These are phyloP conservation scores for Pampus argenteus DNA, from an alignment of 2,797 vertebrate genomes.

Conservation along the genomic window DNA sequence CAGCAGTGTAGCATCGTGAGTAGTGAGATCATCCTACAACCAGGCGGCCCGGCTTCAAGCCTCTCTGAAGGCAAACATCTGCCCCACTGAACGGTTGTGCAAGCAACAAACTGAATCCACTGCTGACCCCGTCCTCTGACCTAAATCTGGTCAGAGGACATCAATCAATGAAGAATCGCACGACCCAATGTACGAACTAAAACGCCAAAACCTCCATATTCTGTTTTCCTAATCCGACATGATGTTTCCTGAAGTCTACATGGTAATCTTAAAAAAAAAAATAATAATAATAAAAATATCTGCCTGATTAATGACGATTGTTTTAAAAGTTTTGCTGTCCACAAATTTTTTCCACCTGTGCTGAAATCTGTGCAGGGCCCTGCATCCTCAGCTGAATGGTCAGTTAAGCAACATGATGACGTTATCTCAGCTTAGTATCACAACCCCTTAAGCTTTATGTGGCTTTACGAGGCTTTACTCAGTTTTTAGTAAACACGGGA, in stretches of 20 bases:
- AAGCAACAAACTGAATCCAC: conserved; percentile 50
- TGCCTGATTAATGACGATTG: neutral
- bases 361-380: conserved; percentile 48
- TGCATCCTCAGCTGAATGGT: conserved; percentile 66
- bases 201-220: neutral
- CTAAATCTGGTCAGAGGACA: conserved; percentile 65
- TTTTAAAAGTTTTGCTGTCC: conserved; percentile 4
- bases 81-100: conserved; percentile 62
- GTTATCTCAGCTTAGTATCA: conserved; percentile 76
- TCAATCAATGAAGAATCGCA: conserved; percentile 30
- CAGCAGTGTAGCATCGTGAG: conserved; percentile 49
- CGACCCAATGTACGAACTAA: conserved; percentile 2
- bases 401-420: conserved; percentile 74
- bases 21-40: conserved; percentile 72
- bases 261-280: neutral
- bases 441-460: conserved; percentile 61
- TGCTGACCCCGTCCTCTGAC: conserved; percentile 69
- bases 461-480: conserved; percentile 56
- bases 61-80: conserved; percentile 67
- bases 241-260: neutral
- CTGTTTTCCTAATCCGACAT: neutral
- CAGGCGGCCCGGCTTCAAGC: conserved; percentile 59
- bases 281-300: neutral
- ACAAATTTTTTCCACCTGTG: conserved; percentile 29
- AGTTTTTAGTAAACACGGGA: conserved; percentile 38